These are phyloP conservation scores for Calameuta idolon DNA, from an alignment of 2,888 invertebrate species.

Conservation along the genomic window DNA sequence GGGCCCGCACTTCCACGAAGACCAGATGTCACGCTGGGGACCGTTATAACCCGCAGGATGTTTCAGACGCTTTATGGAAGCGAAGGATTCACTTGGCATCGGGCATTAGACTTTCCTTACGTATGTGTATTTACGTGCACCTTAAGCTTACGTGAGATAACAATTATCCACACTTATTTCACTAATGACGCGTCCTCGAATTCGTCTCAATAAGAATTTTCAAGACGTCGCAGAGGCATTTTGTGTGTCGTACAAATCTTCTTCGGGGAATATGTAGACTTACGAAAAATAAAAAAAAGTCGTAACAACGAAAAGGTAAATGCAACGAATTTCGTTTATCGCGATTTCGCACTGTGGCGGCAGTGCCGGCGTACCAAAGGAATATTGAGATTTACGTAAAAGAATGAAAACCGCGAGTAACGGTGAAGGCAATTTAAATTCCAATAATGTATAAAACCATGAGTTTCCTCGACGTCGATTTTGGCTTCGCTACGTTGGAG, in stretches of 20 bases:
- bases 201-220: neutral
- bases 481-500: neutral
- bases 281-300: neutral
- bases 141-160: neutral
- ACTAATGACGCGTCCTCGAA: neutral
- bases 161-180: neutral
- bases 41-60: conserved; percentile 7
- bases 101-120: neutral
- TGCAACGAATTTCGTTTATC: neutral
- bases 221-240: no score
- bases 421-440: conserved; percentile 55
- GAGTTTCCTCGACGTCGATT: conserved; percentile 34
- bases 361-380: conserved; percentile 38
- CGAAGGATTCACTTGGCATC: neutral
- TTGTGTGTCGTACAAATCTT: no score
- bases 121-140: neutral
- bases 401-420: conserved; percentile 40
- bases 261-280: neutral
- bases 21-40: conserved; percentile 34
- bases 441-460: conserved; percentile 55
- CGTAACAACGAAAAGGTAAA: neutral
- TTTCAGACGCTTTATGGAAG: neutral
- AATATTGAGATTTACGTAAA: conserved; percentile 55
- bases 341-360: conserved; percentile 10
- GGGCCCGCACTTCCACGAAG: conserved; percentile 16